Evolutionary conservation across 2,113 vertebrate genomes (phyloP), one percentile per base, ranked within the genome.

Genomic region (Hippocampus abdominalis): DNA sequence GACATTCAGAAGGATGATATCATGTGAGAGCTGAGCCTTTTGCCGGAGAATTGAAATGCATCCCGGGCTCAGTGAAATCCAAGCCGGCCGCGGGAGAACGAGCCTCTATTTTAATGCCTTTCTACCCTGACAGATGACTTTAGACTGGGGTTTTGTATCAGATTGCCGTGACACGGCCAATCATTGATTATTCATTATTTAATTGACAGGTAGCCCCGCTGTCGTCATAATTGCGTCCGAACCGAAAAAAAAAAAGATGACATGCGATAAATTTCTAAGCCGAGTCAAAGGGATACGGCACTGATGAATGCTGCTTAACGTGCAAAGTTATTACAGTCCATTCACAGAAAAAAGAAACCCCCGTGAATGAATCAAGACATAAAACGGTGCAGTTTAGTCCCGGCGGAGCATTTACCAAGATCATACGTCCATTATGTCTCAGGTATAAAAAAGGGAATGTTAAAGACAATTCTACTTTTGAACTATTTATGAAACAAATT

Each of bases 91-190:
- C 73, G 83, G 89, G 86, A 91, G 91, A 91, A 88, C 69, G 84
- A 90, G 87, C 76, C 88, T 74, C 89, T 89, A 84, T 93, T 92
- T 93, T 88, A 90, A 91, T 87, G 85, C 86, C 89, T 91, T 93
- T 93, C 89, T 91, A 88, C 86, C 32, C 89, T 91, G 91, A 92
- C 92, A 92, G 89, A 92, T 92, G 90, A 92, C 90, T 93, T 91
- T 90, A 88, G 89, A 74, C 79, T 46, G 78, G 77, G 77, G 81
- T 91, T 90, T 90, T 93, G 91, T 88, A 91, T 91, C 90, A 85
- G 84, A 87, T 92, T 89, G 90, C 90, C 76, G 74, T 81, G 89
- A 91, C 90, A 91, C 91, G 90, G 90, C 83, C 87, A 90, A 92
- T 86, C 90, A 83, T 87, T 75, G 87, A 90, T 92, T 91, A 92